Evolutionary conservation across 2,797 vertebrate species (phyloP).

Genomic region (Podargus strigoides): DNA sequence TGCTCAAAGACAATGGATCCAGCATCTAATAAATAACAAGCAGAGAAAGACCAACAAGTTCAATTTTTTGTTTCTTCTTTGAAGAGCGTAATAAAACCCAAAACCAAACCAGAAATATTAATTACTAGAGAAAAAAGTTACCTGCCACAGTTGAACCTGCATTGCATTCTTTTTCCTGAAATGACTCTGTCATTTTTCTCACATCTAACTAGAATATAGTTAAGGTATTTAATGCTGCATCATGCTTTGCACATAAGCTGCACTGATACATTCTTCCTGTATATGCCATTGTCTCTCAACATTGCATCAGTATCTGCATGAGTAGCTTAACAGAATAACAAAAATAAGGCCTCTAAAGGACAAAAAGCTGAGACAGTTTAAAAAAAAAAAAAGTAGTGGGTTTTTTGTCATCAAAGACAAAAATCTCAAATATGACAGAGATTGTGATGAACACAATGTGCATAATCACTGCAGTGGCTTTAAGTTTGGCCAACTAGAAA

Average conservation of each 20-base stretch:
- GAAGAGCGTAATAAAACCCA: background rate
- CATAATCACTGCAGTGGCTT: background rate
- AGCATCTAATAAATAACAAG: constrained; percentile 82
- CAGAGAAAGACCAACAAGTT: background rate
- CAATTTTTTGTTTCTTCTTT: background rate
- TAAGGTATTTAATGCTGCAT: background rate
- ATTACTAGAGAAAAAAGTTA: background rate
- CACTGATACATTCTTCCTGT: background rate
- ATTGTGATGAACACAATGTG: background rate
- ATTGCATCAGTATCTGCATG: background rate
- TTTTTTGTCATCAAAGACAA: background rate
- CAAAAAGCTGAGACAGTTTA: background rate
- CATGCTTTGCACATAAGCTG: background rate
- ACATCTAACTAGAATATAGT: background rate
- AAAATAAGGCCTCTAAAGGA: background rate
- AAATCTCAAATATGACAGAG: background rate
- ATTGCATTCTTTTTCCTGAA: background rate
- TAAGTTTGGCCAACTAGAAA: background rate
- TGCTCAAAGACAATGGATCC: constrained; percentile 96
- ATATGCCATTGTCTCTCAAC: background rate
- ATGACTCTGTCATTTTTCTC: background rate
- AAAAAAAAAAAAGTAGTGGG: background rate
- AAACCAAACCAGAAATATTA: background rate
- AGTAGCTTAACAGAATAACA: background rate
- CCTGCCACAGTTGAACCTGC: background rate